phyloP scores from a whole-genome alignment of 2,888 invertebrate species.

The Drosophila paucipuncta region DNA sequence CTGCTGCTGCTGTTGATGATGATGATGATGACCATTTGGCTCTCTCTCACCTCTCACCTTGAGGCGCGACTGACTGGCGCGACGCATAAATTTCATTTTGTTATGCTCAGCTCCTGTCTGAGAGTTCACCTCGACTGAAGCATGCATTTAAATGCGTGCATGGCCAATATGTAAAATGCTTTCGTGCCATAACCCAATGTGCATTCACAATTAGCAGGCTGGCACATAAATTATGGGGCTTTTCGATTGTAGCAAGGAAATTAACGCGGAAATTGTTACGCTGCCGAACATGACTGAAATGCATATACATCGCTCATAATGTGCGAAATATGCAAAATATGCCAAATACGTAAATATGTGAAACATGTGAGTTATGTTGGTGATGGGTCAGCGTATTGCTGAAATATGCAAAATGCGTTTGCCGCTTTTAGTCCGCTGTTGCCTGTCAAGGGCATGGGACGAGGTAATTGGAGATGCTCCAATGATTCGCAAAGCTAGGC shows the following conservation, averaged over 20 bases:
- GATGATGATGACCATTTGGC: slow-evolving; percentile 5
- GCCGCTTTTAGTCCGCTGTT: slow-evolving; percentile 42
- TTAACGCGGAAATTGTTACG: slow-evolving; percentile 68
- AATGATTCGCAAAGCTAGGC: slow-evolving; percentile 10
- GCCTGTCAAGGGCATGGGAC: slow-evolving; percentile 44
- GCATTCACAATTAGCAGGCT: slow-evolving; percentile 59
- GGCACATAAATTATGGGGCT: slow-evolving; percentile 72
- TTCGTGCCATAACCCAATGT: slow-evolving; percentile 66
- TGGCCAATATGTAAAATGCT: slow-evolving; percentile 63
- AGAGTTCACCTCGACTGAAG: background rate
- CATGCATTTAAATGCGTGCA: slow-evolving; percentile 22
- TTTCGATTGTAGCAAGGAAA: slow-evolving; percentile 54
- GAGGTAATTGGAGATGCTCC: slow-evolving; percentile 36
- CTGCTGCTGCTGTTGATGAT: slow-evolving; percentile 26
- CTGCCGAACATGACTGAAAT: slow-evolving; percentile 11
- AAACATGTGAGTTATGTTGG: slow-evolving; percentile 29
- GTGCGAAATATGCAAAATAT: slow-evolving; percentile 25
- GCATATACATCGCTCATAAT: background rate
- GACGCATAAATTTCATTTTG: slow-evolving; percentile 80
- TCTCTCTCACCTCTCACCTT: slow-evolving; percentile 32
- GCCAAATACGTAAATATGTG: slow-evolving; percentile 21
- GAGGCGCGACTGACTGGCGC: slow-evolving; percentile 22
- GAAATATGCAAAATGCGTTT: slow-evolving; percentile 55
- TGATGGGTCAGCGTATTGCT: slow-evolving; percentile 49
- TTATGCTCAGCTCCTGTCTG: slow-evolving; percentile 34